phyloP scores from a whole-genome alignment of 2,888 invertebrate genomes.

The Dichetophora obliterata region DNA sequence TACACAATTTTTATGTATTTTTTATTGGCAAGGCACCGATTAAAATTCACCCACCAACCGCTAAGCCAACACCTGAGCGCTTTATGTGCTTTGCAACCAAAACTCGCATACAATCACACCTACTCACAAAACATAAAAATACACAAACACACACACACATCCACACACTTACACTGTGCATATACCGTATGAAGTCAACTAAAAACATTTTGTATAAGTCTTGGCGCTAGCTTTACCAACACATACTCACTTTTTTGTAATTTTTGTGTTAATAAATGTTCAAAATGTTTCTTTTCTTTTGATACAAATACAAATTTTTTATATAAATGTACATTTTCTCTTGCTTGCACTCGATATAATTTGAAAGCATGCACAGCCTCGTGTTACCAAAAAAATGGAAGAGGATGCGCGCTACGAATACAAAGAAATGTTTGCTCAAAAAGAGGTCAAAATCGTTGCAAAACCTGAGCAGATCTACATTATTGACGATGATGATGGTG shows the following conservation, averaged over 20 bases:
- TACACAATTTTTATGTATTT: background rate
- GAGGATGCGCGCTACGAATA: conserved; percentile 56
- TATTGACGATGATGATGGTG: conserved; percentile 60
- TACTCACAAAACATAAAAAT: background rate
- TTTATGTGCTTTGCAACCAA: conserved; percentile 14
- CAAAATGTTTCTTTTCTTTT: conserved; percentile 4
- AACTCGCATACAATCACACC: background rate
- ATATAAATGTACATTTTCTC: conserved; percentile 32
- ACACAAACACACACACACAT: background rate
- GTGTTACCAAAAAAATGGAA: background rate
- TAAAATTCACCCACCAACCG: background rate
- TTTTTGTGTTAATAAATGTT: conserved; percentile 42
- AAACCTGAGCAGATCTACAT: conserved; percentile 63
- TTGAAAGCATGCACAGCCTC: conserved; percentile 27
- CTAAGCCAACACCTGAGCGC: background rate
- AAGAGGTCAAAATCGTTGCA: conserved; percentile 18
- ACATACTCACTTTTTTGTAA: conserved; percentile 26
- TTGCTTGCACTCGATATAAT: conserved; percentile 44
- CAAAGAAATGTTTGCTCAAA: conserved; percentile 56
- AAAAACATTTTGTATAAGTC: conserved; percentile 32
- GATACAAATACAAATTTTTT: conserved; percentile 32
- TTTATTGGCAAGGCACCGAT: background rate
- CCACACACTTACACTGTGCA: conserved; percentile 10
- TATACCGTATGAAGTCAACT: conserved; percentile 23
- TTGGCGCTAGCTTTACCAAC: conserved; percentile 29